These are phyloP conservation scores for Cottoperca gobio DNA, from an alignment of 2,797 vertebrate genomes.

Conservation along the genomic window DNA sequence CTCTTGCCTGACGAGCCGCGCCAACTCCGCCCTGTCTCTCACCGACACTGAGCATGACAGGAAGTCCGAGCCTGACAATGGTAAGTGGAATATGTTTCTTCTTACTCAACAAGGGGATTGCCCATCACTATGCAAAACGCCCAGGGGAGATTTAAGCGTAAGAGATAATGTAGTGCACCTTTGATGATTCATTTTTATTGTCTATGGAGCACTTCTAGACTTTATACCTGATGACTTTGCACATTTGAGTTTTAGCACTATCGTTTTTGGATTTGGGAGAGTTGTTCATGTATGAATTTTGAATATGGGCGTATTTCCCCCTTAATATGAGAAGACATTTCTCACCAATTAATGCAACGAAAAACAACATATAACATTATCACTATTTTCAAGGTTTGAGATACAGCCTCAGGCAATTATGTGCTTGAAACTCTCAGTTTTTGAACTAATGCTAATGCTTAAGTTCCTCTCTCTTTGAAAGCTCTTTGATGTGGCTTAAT, in stretches of 20 bases:
- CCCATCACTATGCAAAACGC: constrained; percentile 12
- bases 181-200: constrained; percentile 18
- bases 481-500: constrained; percentile 72
- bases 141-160: constrained; percentile 1
- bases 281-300: background rate
- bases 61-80: constrained; percentile 96
- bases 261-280: background rate
- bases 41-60: constrained; percentile 98
- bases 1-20: constrained; percentile 95
- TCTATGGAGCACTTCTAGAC: background rate
- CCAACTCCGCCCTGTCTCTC: constrained; percentile 96
- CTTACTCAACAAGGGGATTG: constrained; percentile 3
- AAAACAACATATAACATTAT: constrained; percentile 57
- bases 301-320: background rate
- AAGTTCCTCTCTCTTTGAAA: constrained; percentile 67
- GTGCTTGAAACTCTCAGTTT: constrained; percentile 57
- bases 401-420: constrained; percentile 56
- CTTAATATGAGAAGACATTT: constrained; percentile 3
- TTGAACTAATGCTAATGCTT: constrained; percentile 60
- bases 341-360: constrained; percentile 27
- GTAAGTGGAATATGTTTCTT: constrained; percentile 81
- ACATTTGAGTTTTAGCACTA: background rate
- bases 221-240: background rate
- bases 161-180: constrained; percentile 20
- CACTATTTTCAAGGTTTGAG: constrained; percentile 53